These are phyloP conservation scores for Ellobium chinense DNA, from an alignment of 2,888 invertebrate species.

Conservation along the genomic window DNA sequence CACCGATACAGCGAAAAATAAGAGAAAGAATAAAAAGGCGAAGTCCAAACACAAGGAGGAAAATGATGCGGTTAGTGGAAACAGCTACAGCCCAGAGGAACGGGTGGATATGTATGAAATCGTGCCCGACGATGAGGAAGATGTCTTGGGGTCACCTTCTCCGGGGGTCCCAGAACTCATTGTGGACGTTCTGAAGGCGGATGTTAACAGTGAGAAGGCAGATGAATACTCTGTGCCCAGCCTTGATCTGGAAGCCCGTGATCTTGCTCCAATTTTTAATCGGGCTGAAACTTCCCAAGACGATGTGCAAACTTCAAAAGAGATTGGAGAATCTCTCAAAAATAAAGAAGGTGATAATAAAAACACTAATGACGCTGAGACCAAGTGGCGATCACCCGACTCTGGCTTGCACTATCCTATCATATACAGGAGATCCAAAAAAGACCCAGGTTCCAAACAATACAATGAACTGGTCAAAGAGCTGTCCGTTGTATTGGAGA, in stretches of 20 bases:
- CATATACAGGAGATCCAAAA: conserved; percentile 67
- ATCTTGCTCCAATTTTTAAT: background rate
- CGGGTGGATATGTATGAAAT: conserved; percentile 22
- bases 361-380: background rate
- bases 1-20: background rate
- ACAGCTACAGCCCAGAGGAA: background rate
- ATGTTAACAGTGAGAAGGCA: conserved; percentile 12
- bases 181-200: conserved; percentile 32
- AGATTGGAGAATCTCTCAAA: background rate
- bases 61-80: background rate
- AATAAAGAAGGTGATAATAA: background rate
- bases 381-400: background rate
- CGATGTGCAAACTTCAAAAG: background rate
- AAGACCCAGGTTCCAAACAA: conserved; percentile 67
- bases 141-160: background rate
- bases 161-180: conserved; percentile 29
- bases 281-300: background rate
- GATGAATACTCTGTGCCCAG: conserved; percentile 12
- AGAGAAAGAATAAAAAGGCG: conserved; percentile 9
- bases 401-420: conserved; percentile 59
- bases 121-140: conserved; percentile 2
- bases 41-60: background rate
- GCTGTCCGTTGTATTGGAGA: conserved; percentile 61
- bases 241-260: background rate
- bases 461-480: conserved; percentile 67